Conservation (phyloP, 2,797 vertebrate species). For the Melanotaenia maccullochi region DNA sequence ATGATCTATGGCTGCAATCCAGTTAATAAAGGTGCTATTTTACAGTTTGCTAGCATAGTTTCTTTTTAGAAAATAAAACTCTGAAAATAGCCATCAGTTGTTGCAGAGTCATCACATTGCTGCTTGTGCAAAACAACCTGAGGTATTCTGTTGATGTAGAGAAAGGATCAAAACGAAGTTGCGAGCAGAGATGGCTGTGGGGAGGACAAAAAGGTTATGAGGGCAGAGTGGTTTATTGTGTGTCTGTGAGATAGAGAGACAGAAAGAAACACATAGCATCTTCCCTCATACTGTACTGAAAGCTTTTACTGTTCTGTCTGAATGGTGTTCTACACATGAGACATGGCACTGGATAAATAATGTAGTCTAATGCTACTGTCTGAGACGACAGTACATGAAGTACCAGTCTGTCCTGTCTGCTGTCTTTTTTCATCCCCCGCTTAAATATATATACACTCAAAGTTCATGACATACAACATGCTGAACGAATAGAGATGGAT, state of each 20-base stretch:
- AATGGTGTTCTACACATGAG: slow-evolving; percentile 49
- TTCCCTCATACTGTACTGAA: slow-evolving; percentile 28
- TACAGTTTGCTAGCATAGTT: slow-evolving; percentile 60
- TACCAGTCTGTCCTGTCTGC: slow-evolving; percentile 45
- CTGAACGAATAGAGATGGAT: slow-evolving; percentile 26
- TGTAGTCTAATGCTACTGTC: slow-evolving; percentile 53
- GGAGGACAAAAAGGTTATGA: slow-evolving; percentile 30
- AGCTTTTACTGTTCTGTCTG: slow-evolving; percentile 58
- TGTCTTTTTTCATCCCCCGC: slow-evolving; percentile 14
- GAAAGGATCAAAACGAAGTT: slow-evolving; percentile 43
- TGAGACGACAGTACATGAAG: slow-evolving; percentile 54
- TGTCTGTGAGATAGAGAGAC: slow-evolving; percentile 12
- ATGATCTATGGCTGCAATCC: slow-evolving; percentile 38
- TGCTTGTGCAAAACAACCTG: slow-evolving; percentile 44
- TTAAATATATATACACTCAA: not conserved
- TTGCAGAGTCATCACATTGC: slow-evolving; percentile 63
- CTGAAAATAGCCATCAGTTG: slow-evolving; percentile 60
- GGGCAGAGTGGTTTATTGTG: slow-evolving; percentile 32
- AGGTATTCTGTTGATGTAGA: slow-evolving; percentile 42
- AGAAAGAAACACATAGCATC: slow-evolving; percentile 12
- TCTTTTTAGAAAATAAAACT: slow-evolving; percentile 37
- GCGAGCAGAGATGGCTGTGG: slow-evolving; percentile 26
- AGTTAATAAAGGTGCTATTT: slow-evolving; percentile 43
- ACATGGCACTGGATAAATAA: slow-evolving; percentile 61
- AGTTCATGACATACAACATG: slow-evolving; percentile 17